phyloP scores from a whole-genome alignment of 2,888 invertebrate species.

The Eupithecia inturbata region DNA sequence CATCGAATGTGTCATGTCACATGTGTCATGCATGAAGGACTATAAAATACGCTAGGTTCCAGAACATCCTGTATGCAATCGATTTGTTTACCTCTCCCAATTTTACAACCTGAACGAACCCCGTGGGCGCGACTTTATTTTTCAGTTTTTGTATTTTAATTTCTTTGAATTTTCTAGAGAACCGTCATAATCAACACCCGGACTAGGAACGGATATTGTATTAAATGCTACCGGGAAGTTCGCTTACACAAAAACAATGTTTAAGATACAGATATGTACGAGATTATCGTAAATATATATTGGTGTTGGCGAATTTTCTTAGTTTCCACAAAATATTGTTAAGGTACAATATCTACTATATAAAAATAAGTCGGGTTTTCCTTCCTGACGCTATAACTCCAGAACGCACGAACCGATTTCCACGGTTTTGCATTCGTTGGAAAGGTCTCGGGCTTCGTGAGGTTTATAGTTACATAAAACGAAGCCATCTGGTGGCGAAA shows the following conservation, averaged over 20 bases:
- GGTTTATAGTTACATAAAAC: too few species aligned
- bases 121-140: constrained; percentile 41
- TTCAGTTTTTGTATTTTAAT: neutral
- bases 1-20: too few species aligned
- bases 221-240: neutral
- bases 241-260: neutral
- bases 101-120: neutral
- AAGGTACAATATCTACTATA: too few species aligned
- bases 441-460: too few species aligned
- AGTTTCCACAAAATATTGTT: too few species aligned
- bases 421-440: too few species aligned
- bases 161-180: neutral
- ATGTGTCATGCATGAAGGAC: too few species aligned
- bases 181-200: neutral
- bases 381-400: too few species aligned
- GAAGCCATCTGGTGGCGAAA: too few species aligned
- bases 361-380: too few species aligned
- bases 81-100: constrained; percentile 47
- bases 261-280: neutral
- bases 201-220: neutral
- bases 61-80: constrained; percentile 4
- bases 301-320: neutral
- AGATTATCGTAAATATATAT: neutral
- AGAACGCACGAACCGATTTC: too few species aligned
- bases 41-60: neutral